Percentiles rank a stretch among this genome's conserved stretches.
Conservation (phyloP, 2,797 vertebrate species). For the Periparus ater region DNA sequence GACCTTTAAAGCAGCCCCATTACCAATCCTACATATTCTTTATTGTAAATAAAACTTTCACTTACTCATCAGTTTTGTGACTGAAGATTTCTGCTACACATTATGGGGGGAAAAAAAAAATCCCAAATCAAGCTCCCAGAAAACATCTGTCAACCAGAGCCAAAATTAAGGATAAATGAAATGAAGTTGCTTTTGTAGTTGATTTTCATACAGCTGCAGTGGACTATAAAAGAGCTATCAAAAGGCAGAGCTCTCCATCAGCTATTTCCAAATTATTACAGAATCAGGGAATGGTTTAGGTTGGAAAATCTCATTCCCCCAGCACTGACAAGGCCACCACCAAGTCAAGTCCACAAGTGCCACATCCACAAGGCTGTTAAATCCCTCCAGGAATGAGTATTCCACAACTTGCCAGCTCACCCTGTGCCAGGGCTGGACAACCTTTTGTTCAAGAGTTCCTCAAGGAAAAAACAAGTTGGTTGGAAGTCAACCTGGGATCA, state of each 20-base stretch:
- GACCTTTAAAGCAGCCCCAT: neutral
- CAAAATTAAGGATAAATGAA: constrained; percentile 67
- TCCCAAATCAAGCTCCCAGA: constrained; percentile 31
- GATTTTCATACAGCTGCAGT: constrained; percentile 67
- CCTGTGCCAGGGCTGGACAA: neutral
- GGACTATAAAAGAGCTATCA: constrained; percentile 65
- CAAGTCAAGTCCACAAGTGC: neutral
- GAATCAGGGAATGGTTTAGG: neutral
- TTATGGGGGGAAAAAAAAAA: neutral
- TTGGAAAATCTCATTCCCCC: neutral
- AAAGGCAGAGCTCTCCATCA: constrained; percentile 29
- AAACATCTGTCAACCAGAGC: constrained; percentile 65
- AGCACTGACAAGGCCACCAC: neutral
- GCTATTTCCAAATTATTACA: neutral
- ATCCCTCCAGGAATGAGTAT: neutral
- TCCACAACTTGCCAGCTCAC: neutral
- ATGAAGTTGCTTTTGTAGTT: constrained; percentile 62
- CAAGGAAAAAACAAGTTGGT: neutral
- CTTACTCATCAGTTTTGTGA: constrained; percentile 19
- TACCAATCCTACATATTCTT: neutral
- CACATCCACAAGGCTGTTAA: neutral
- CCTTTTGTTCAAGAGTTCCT: neutral
- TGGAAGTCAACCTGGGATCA: neutral
- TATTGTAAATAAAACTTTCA: neutral
- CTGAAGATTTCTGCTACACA: neutral